Base-by-base conservation (phyloP, 1,140 invertebrate genomes). In the Chironomus striatipennis region DNA sequence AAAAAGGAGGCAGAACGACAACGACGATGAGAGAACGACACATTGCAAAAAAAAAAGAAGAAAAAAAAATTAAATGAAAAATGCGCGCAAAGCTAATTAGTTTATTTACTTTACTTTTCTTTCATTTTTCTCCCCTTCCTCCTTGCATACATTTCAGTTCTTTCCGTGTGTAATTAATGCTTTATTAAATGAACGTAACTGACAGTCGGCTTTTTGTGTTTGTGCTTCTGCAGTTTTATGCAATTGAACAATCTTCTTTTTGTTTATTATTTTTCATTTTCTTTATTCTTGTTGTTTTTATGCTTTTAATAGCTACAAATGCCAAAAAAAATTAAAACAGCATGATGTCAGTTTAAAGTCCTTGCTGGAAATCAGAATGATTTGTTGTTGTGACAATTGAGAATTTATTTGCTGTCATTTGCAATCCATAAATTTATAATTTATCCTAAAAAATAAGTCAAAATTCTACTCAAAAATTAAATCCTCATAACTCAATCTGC, bases 81-180 rank as follows among this genome's bases (percentile, higher is more conserved):
- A 57, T 57, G 47, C 47, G n/a, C 47, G n/a, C 47, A 57, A n/a
- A 70, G 65, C 65, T 70, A 70, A 70, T 70, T 70, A 70, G n/a
- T 70, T 70, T 70, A 70, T 70, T 70, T 70, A 20, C 65, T 70
- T 70, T 18, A 10, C 17, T 57, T 57, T 57, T 57, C 47, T 57
- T 57, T 57, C 47, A n/a, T 12, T 15, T n/a, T 15, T 57, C 47
- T 57, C 12, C 47, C 5, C 9, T 57, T 15, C 15, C 15, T 47
- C 15, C 43, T 47, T 47, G 43, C 43, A 10, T 57, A 12, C 15
- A n/a, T 15, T 57, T 57, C 47, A 10, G 43, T 57, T 70, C 65
- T 70, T 12, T 70, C 20, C n/a, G 65, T 70, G 47, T 9, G 65
- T 70, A 70, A 70, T 70, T 70, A 70, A 70, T 70, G 65, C 20